These are phyloP conservation scores for Cheilosia scutellata DNA, from an alignment of 2,888 invertebrate species.

Conservation along the genomic window DNA sequence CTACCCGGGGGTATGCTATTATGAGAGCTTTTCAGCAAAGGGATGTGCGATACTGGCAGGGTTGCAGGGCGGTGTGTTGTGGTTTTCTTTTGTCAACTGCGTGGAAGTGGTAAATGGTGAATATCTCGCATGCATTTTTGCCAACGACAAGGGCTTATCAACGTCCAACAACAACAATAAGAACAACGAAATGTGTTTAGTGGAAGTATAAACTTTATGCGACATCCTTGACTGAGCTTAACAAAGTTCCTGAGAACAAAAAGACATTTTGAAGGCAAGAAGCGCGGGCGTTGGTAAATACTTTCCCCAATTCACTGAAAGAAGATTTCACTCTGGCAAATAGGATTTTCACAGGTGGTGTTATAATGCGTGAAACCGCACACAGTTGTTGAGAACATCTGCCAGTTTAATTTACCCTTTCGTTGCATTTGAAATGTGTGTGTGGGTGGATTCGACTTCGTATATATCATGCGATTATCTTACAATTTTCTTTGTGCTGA, in stretches of 20 bases:
- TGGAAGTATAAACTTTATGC: neutral
- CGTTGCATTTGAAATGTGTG: neutral
- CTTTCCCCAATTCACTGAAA: too few species aligned
- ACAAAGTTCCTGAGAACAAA: neutral
- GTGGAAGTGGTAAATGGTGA: too few species aligned
- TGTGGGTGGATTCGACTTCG: neutral
- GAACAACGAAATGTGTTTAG: neutral
- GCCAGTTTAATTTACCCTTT: neutral
- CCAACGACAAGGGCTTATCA: neutral
- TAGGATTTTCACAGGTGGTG: neutral
- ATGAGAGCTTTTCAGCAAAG: too few species aligned
- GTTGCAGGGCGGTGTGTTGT: too few species aligned
- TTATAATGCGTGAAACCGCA: neutral
- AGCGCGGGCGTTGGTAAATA: too few species aligned
- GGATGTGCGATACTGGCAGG: too few species aligned
- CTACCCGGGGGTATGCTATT: too few species aligned
- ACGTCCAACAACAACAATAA: neutral
- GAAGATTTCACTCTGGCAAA: neutral
- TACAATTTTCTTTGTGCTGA: neutral
- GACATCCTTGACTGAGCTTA: neutral
- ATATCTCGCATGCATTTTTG: too few species aligned
- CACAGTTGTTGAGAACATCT: neutral
- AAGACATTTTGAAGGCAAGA: too few species aligned
- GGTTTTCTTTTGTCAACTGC: too few species aligned
- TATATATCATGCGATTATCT: neutral